Evolutionary conservation across 2,888 invertebrate genomes (phyloP), one percentile per base, ranked within the genome.

Genomic region (Endotricha flammealis): DNA sequence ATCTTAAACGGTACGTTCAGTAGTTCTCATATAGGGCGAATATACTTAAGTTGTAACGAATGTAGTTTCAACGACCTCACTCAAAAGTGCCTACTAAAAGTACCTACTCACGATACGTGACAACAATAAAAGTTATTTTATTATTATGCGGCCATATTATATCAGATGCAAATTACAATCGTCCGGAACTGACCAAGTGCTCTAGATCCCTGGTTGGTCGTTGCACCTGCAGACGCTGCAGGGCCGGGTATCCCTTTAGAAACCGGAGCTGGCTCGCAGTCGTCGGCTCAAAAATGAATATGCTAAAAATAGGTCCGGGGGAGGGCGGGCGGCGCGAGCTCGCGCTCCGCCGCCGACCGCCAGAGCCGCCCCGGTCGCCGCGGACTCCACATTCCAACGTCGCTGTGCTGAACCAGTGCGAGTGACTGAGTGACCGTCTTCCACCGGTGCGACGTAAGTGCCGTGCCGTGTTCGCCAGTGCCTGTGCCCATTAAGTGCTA

Each of bases 381-480:
- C 90, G 90, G 90, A 90, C 90, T 89, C 89, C 89, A 90, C 90
- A 90, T 90, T 90, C 90, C 90, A 90, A 88, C 89, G 86, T 79
- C 80, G 85, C 81, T 79, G 80, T 78, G 82, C 80, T 80, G 81
- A 72, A 69, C 75, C 76, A 69, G 77, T 65, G 65, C 64, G 60
- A 58, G 62, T 79, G 79, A 80, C 81, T 75, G 72, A 72, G 75
- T 79, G 82, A 81, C 86, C 85, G 82, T 70, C 80, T 81, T 81
- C 79, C 53, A 73, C 78, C 78, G 79, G 82, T 77, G 86, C 85
- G 83, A 87, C 86, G 87, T 88, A 85, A 88, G 88, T 87, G 81
- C 69, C 64, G 74, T 61, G 73, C 50, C 63, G 76, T 70, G 78
- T 48, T 68, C 74, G 73, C 48, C 57, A 65, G 66, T 63, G 62